A percentile compares a stretch with the other conserved stretches of the same genome.
Evolutionary conservation across 2,797 vertebrate genomes (phyloP).

Genomic region (Cyprinella venusta): DNA sequence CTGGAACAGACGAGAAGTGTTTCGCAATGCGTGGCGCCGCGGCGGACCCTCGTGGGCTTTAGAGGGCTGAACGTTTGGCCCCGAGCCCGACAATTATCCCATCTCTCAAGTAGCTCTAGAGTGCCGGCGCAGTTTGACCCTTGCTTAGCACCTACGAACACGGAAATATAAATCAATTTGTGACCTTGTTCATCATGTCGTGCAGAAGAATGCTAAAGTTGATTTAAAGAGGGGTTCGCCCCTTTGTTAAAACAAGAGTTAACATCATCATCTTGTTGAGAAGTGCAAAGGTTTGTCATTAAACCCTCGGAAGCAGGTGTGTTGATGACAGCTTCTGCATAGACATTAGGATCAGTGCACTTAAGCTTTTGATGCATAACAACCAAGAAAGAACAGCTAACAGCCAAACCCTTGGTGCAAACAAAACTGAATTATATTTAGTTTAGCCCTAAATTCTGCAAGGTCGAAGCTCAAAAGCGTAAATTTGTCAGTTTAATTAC

Average conservation of each 20-base stretch:
- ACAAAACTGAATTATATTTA: neutral
- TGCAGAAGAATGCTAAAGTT: conserved; percentile 24
- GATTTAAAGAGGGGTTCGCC: conserved; percentile 35
- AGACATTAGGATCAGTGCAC: conserved; percentile 30
- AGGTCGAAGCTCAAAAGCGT: neutral
- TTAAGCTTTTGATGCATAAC: conserved; percentile 40
- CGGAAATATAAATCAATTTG: conserved; percentile 11
- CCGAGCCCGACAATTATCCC: conserved; percentile 78
- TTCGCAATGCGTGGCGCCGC: conserved; percentile 79
- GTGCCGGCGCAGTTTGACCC: conserved; percentile 75
- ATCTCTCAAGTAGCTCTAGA: conserved; percentile 74
- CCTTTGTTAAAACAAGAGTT: conserved; percentile 3
- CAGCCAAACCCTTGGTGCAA: neutral
- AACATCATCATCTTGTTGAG: conserved; percentile 9
- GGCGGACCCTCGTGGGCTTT: conserved; percentile 74
- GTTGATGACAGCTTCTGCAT: conserved; percentile 36
- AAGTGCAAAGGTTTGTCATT: conserved; percentile 37
- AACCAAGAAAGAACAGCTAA: conserved; percentile 19
- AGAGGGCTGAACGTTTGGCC: conserved; percentile 74
- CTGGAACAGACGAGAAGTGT: conserved; percentile 61
- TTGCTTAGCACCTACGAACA: conserved; percentile 63
- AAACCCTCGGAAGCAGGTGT: conserved; percentile 42
- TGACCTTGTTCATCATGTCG: neutral
- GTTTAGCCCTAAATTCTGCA: neutral
- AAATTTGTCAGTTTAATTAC: neutral